Evolutionary conservation across 2,888 invertebrate genomes (phyloP), one percentile per base, ranked within the genome.

Genomic region (Mythimna vitellina): DNA sequence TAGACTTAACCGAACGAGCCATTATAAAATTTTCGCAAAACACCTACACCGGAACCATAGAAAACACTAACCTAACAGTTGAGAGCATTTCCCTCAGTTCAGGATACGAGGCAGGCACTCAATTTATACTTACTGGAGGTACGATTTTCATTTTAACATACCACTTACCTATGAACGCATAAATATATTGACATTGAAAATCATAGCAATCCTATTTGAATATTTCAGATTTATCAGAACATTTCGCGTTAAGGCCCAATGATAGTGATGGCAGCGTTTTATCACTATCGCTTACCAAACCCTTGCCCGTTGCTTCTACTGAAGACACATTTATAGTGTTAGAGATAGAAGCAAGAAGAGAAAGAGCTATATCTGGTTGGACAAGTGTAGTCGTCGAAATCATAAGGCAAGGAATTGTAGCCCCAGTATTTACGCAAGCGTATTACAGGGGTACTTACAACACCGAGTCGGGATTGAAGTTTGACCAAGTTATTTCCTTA

Each of bases 61-160:
- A 89, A 65, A 80, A 89, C 53, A 83, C 87, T 67, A 63, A 54
- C 6, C 73, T 94, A 20, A 77, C 65, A 20, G 67, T 89, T 6
- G 92, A 91, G 69, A 74, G 82, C 67, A 87, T 94, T 42, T 73
- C 89, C 49, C 89, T 95, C 5, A 85, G 86, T 56, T 83, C 82
- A 61, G 94, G 93, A 29, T 92, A 88, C 77, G 79, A 82, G 20
- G n/a, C 76, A 35, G 88, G 84, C 65, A 92, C 92, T 0, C 69
- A 85, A 10, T 94, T 93, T 80, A 25, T 70, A 17, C 75, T 92
- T 29, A 80, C 70, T 53, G 93, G 93, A 88, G 93, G 94, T 93
- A 91, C 72, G 70, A 72, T 54, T 65, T 63, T 22, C 9, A 60
- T 63, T 25, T 3, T 29, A 32, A 64, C 22, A 57, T 56, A 56